Evolutionary conservation across 2,113 vertebrate species (phyloP).

Genomic region (Theristicus caerulescens): DNA sequence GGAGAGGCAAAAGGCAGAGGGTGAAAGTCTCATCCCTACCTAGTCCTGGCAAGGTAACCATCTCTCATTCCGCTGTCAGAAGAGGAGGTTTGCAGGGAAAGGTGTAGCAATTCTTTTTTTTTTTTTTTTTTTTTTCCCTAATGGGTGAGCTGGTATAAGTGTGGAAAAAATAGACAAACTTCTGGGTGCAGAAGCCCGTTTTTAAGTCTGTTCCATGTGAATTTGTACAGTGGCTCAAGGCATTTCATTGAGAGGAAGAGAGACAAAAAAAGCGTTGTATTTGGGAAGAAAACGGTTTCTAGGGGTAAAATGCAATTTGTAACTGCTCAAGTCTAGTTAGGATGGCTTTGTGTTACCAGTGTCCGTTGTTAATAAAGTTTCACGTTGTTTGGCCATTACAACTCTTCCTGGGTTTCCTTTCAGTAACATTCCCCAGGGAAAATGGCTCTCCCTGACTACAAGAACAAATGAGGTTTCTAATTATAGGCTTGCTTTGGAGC

Average conservation of each 20-base stretch:
- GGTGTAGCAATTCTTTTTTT: not conserved
- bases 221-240: not conserved
- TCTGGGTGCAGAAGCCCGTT: not conserved
- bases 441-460: not conserved
- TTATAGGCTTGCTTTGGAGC: constrained; percentile 39
- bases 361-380: not conserved
- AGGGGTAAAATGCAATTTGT: not conserved
- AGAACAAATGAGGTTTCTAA: constrained; percentile 40
- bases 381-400: constrained; percentile 7
- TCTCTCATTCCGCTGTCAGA: not conserved
- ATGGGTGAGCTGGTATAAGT: not conserved
- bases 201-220: not conserved
- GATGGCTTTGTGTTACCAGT: not conserved
- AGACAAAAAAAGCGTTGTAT: not conserved
- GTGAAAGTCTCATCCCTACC: not conserved
- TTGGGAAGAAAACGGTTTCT: not conserved
- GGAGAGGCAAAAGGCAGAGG: not conserved
- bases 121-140: not conserved
- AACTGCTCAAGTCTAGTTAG: not conserved
- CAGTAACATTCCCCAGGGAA: constrained; percentile 46
- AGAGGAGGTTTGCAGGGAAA: not conserved
- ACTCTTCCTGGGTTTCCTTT: constrained; percentile 49
- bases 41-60: not conserved
- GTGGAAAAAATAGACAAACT: not conserved
- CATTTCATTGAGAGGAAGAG: not conserved